Conservation (phyloP, 1,140 invertebrate genomes). For the Hylaeus anthracinus region DNA sequence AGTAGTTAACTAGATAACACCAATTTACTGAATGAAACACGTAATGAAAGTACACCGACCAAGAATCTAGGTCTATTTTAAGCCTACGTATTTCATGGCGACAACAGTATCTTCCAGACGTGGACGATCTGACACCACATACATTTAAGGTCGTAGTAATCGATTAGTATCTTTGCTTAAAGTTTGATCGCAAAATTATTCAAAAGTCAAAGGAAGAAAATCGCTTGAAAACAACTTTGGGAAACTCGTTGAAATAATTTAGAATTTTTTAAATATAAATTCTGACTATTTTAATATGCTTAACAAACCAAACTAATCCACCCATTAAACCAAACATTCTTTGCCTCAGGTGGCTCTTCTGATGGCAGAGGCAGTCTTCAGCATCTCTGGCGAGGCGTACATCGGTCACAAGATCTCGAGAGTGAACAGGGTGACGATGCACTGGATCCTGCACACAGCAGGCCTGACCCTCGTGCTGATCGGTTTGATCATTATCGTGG, state of each 20-base stretch:
- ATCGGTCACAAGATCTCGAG: slow-evolving; percentile 63
- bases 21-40: slow-evolving; percentile 2
- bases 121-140: neutral
- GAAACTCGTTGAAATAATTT: too few relatives aligned
- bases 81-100: neutral
- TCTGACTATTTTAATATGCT: too few relatives aligned
- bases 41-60: neutral
- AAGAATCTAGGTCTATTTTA: slow-evolving; percentile 1
- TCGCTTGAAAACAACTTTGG: too few relatives aligned
- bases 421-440: slow-evolving; percentile 66
- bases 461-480: slow-evolving; percentile 68
- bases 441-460: slow-evolving; percentile 72
- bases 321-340: neutral
- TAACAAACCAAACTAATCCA: too few relatives aligned
- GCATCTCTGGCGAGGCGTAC: slow-evolving; percentile 73
- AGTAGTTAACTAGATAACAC: slow-evolving; percentile 53
- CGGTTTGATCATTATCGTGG: slow-evolving; percentile 72
- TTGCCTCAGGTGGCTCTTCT: slow-evolving; percentile 72
- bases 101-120: neutral
- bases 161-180: too few relatives aligned
- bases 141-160: neutral
- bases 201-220: too few relatives aligned
- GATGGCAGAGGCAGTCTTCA: slow-evolving; percentile 72
- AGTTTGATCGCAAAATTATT: too few relatives aligned
- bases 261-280: too few relatives aligned